Evolutionary conservation across 2,888 invertebrate species (phyloP).

Genomic region (Autographa gamma): DNA sequence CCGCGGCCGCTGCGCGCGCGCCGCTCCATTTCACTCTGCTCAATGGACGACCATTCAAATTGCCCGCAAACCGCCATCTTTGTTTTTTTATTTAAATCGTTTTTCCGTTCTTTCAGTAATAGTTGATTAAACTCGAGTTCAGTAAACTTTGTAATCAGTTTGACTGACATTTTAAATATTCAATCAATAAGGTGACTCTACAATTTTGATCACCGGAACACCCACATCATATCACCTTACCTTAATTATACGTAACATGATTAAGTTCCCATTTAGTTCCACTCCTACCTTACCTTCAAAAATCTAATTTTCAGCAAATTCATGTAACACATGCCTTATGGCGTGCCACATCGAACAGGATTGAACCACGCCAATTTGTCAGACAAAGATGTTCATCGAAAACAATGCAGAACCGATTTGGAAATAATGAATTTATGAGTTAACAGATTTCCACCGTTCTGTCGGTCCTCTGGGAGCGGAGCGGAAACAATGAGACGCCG

Average conservation of each 20-base stretch:
- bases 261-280: constrained; percentile 73
- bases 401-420: constrained; percentile 85
- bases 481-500: constrained; percentile 79
- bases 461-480: constrained; percentile 74
- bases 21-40: constrained; percentile 79
- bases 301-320: constrained; percentile 80
- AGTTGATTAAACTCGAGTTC: constrained; percentile 74
- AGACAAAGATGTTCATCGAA: constrained; percentile 86
- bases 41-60: constrained; percentile 80
- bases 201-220: constrained; percentile 55
- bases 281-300: constrained; percentile 67
- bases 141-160: constrained; percentile 68
- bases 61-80: constrained; percentile 72
- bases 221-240: constrained; percentile 59
- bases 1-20: constrained; percentile 68
- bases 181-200: constrained; percentile 61
- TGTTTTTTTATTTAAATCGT: constrained; percentile 73
- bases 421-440: constrained; percentile 79
- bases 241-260: constrained; percentile 65
- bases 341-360: constrained; percentile 63
- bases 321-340: constrained; percentile 68
- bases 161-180: constrained; percentile 65
- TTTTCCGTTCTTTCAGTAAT: constrained; percentile 75
- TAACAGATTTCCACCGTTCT: constrained; percentile 75
- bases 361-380: constrained; percentile 75